Percentiles rank a stretch among this genome's conserved stretches.
Evolutionary conservation across 2,888 invertebrate species (phyloP).

Genomic region (Dryomyza anilis): DNA sequence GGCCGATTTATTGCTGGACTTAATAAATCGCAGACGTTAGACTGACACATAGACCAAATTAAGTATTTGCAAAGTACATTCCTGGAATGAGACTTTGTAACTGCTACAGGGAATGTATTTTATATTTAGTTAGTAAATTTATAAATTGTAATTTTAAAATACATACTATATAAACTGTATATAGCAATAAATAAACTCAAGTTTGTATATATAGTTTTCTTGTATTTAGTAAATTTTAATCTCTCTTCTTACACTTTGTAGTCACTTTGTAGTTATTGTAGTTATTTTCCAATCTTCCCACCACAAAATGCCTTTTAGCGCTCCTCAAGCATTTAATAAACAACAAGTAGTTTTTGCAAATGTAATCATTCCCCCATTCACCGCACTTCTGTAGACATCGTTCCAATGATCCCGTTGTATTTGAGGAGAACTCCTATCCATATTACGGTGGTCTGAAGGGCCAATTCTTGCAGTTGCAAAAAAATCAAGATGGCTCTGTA

Average conservation of each 20-base stretch:
- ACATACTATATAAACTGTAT: too few relatives aligned
- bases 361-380: slow-evolving; percentile 9
- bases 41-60: slow-evolving; percentile 11
- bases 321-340: neutral
- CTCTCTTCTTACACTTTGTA: neutral
- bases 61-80: neutral
- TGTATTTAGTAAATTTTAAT: neutral
- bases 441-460: slow-evolving; percentile 78
- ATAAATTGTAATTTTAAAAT: too few relatives aligned
- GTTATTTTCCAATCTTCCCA: neutral
- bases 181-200: too few relatives aligned
- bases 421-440: slow-evolving; percentile 61
- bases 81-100: too few relatives aligned
- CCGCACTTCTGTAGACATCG: slow-evolving; percentile 38
- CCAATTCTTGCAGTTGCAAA: slow-evolving; percentile 64
- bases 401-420: slow-evolving; percentile 39
- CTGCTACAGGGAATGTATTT: too few relatives aligned
- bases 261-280: neutral
- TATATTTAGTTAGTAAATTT: too few relatives aligned
- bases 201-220: neutral
- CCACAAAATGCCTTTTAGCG: neutral
- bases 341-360: too few relatives aligned
- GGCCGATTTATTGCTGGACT: slow-evolving; percentile 70
- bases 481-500: slow-evolving; percentile 38
- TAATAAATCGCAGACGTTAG: slow-evolving; percentile 44